Evolutionary conservation across 2,797 vertebrate species (phyloP).

Genomic region (Discoglossus pictus): DNA sequence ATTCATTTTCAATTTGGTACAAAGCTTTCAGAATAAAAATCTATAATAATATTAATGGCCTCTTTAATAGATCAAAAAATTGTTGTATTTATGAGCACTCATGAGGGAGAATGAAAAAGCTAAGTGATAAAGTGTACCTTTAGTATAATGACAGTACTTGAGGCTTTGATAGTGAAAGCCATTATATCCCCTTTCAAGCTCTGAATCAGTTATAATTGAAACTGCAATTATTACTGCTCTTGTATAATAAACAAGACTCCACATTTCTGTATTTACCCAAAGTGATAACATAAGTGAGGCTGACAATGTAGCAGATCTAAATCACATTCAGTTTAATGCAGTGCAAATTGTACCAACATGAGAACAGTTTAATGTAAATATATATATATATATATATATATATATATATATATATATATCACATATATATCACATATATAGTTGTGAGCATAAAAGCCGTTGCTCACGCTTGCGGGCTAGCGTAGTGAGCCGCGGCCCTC

Average conservation of each 20-base stretch:
- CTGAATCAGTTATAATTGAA: slow-evolving; percentile 62
- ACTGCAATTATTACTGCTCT: slow-evolving; percentile 58
- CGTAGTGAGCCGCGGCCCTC: no score
- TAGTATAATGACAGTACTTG: slow-evolving; percentile 59
- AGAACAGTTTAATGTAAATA: slow-evolving; percentile 27
- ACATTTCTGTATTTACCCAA: slow-evolving; percentile 40
- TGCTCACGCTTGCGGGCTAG: no score
- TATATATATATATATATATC: no score
- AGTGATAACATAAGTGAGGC: slow-evolving; percentile 40
- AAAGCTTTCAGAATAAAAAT: slow-evolving; percentile 14
- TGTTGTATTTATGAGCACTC: slow-evolving; percentile 52
- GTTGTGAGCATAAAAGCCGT: no score
- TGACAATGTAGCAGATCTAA: slow-evolving; percentile 19
- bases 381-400: no score
- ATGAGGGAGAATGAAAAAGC: slow-evolving; percentile 48
- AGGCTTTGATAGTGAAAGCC: slow-evolving; percentile 57
- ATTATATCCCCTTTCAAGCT: slow-evolving; percentile 59
- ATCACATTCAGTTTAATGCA: slow-evolving; percentile 25
- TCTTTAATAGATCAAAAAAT: slow-evolving; percentile 26
- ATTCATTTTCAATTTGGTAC: no score
- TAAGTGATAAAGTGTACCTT: slow-evolving; percentile 60
- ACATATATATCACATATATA: no score
- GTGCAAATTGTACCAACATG: neutral
- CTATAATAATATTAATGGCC: slow-evolving; percentile 42
- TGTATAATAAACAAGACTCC: slow-evolving; percentile 44